Percentiles rank a stretch among this genome's conserved stretches.
These are phyloP conservation scores for Cardiocondyla obscurior DNA, from an alignment of 1,140 invertebrate species.

Conservation along the genomic window DNA sequence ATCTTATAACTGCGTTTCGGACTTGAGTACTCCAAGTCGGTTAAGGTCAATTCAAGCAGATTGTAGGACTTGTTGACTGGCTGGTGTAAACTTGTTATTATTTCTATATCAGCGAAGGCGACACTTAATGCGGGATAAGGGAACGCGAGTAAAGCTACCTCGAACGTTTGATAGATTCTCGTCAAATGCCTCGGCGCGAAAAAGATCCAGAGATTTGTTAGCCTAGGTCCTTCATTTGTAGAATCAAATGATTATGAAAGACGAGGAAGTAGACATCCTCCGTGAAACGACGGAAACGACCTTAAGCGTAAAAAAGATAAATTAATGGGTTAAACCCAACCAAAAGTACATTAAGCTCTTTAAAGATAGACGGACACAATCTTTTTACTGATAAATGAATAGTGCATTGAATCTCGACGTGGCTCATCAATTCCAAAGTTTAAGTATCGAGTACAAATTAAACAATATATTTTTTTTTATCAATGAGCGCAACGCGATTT, in stretches of 20 bases:
- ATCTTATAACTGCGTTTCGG: neutral
- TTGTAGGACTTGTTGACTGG: neutral
- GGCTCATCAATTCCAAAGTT: neutral
- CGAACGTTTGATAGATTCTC: neutral
- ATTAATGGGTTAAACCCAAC: neutral
- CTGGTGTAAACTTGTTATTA: neutral
- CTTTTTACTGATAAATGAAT: neutral
- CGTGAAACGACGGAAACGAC: neutral
- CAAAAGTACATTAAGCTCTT: neutral
- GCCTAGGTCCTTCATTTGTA: neutral
- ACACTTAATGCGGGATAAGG: neutral
- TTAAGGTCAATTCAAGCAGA: neutral
- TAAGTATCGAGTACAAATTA: neutral
- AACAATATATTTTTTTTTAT: neutral
- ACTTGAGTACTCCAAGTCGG: neutral
- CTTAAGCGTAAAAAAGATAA: neutral
- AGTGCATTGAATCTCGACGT: neutral
- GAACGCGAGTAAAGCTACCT: neutral
- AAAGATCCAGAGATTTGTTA: neutral
- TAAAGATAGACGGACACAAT: neutral
- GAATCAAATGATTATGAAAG: neutral
- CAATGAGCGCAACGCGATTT: neutral
- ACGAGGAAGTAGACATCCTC: neutral
- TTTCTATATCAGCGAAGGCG: neutral
- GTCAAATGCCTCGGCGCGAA: neutral